Conservation (phyloP, 2,113 vertebrate genomes). For the Mirounga angustirostris region DNA sequence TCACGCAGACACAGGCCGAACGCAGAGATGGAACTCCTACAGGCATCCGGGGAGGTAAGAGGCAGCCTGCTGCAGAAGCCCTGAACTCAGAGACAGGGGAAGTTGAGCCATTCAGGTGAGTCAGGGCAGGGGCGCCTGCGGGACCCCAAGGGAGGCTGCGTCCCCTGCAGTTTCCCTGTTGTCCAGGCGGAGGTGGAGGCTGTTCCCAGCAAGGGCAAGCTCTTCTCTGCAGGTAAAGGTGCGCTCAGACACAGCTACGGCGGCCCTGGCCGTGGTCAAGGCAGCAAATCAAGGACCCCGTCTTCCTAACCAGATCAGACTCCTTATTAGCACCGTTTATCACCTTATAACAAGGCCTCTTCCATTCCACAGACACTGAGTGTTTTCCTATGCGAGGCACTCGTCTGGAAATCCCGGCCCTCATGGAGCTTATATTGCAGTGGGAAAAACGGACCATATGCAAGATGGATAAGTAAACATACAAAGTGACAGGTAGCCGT, state of each 20-base stretch:
- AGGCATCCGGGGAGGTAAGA: too few species aligned
- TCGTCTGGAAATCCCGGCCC: background rate
- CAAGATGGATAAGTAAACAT: background rate
- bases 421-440: background rate
- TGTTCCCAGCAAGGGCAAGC: background rate
- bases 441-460: background rate
- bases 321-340: background rate
- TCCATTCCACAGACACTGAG: background rate
- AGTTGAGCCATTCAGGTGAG: background rate
- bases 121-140: too few species aligned
- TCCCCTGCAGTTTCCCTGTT: background rate
- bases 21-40: background rate
- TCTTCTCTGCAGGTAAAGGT: background rate
- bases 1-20: background rate
- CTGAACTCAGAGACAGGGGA: background rate
- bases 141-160: background rate
- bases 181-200: background rate
- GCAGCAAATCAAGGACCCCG: rapidly evolving
- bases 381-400: background rate
- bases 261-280: background rate
- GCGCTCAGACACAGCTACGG: rapidly evolving
- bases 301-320: background rate
- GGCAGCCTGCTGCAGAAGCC: background rate
- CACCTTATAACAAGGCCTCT: background rate
- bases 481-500: too few species aligned